Conservation (phyloP, 2,888 invertebrate genomes). For the Caenorhabditis angaria region DNA sequence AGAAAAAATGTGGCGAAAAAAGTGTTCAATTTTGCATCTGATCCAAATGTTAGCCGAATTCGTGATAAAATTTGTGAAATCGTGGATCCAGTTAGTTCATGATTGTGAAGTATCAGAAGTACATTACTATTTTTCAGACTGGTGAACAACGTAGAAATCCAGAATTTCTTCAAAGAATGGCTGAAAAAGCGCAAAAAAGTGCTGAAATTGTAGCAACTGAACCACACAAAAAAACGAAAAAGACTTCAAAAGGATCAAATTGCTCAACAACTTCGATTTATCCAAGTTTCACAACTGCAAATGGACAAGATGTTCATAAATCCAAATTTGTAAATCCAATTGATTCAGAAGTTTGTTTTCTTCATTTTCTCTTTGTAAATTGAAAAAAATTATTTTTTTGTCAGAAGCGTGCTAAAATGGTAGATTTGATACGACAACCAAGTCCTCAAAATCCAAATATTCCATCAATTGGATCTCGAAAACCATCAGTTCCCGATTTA, state of each 20-base stretch:
- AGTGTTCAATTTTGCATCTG: slow-evolving; percentile 23
- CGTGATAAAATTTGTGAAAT: slow-evolving; percentile 29
- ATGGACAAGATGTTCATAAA: slow-evolving; percentile 29
- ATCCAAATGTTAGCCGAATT: slow-evolving; percentile 23
- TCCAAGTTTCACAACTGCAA: slow-evolving; percentile 30
- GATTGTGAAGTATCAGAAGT: not conserved
- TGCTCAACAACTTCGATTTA: slow-evolving; percentile 16
- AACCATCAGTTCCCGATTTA: not conserved
- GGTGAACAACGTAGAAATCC: slow-evolving; percentile 20
- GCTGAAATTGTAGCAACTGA: slow-evolving; percentile 25
- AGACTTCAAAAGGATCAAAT: slow-evolving; percentile 14
- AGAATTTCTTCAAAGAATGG: slow-evolving; percentile 29
- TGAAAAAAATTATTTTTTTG: not conserved
- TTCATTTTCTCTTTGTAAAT: not conserved
- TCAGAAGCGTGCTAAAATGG: not conserved
- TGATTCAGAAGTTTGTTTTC: slow-evolving; percentile 9
- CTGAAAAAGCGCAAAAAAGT: slow-evolving; percentile 32
- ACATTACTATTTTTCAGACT: not conserved
- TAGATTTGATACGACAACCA: not conserved
- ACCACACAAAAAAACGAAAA: slow-evolving; percentile 21
- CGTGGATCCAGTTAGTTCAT: slow-evolving; percentile 28
- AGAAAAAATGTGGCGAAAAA: not conserved
- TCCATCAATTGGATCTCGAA: slow-evolving; percentile 9
- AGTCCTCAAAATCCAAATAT: not conserved
- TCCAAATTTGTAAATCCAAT: slow-evolving; percentile 20